A percentile compares a stretch with the other conserved stretches of the same genome.
phyloP scores from a whole-genome alignment of 2,113 vertebrate species.

The Chiloscyllium plagiosum region DNA sequence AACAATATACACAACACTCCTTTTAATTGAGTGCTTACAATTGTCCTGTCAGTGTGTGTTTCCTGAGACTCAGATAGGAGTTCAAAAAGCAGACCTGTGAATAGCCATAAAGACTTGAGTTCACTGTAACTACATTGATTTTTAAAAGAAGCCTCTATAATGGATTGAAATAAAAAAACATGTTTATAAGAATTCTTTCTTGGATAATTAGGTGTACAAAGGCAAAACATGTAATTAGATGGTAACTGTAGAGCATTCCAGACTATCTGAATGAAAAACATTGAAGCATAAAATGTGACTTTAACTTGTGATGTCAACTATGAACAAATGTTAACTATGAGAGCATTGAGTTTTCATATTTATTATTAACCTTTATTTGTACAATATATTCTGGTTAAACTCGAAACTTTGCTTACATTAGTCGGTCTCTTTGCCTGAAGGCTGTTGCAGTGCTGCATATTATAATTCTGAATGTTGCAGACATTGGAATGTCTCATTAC shows the following conservation, averaged over 20 bases:
- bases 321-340: neutral
- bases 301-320: neutral
- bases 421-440: neutral
- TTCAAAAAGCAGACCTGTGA: neutral
- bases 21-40: neutral
- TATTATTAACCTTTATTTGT: constrained; percentile 8
- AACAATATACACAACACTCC: neutral
- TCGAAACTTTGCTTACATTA: neutral
- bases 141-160: neutral
- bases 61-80: neutral
- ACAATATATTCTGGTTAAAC: neutral
- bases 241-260: neutral
- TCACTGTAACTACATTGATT: neutral
- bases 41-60: neutral
- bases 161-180: neutral
- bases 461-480: neutral
- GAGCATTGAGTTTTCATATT: neutral
- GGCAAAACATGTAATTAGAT: neutral
- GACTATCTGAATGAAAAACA: neutral
- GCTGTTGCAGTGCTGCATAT: neutral
- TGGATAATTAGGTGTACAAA: neutral
- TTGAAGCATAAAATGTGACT: neutral
- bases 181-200: neutral
- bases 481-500: neutral
- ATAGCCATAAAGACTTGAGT: neutral